A percentile compares a stretch with the other conserved stretches of the same genome.
Evolutionary conservation across 1,140 invertebrate species (phyloP).

Genomic region (Megathymus violae): DNA sequence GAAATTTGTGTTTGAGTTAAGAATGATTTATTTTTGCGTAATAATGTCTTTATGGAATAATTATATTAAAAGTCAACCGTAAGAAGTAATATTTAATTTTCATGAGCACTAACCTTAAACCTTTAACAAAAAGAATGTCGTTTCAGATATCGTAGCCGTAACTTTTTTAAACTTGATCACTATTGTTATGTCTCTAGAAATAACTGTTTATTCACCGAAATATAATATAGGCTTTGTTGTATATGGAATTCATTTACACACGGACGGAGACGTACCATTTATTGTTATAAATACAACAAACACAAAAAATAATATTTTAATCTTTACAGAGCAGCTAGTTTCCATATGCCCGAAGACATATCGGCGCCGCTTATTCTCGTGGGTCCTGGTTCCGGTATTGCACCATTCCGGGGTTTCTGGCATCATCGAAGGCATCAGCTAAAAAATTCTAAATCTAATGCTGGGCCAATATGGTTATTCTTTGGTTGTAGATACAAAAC

Average conservation of each 20-base stretch:
- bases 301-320: background rate
- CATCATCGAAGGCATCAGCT: constrained; percentile 86
- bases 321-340: constrained; percentile 91
- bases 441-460: constrained; percentile 36
- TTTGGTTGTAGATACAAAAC: constrained; percentile 94
- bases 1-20: constrained; percentile 6
- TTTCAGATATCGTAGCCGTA: background rate
- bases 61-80: background rate
- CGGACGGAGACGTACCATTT: background rate
- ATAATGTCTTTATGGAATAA: background rate
- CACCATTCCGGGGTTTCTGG: constrained; percentile 97
- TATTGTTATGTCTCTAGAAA: background rate
- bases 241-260: background rate
- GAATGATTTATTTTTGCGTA: constrained; percentile 7
- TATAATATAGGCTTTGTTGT: background rate
- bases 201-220: background rate
- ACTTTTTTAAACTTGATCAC: background rate
- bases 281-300: background rate
- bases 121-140: background rate
- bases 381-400: constrained; percentile 96
- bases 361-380: constrained; percentile 95
- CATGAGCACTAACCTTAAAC: background rate
- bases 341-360: constrained; percentile 94
- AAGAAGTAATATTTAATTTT: background rate
- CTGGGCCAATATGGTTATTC: constrained; percentile 92